A percentile compares a stretch with the other conserved stretches of the same genome.
Conservation (phyloP, 2,888 invertebrate species). For the Meta bourneti region DNA sequence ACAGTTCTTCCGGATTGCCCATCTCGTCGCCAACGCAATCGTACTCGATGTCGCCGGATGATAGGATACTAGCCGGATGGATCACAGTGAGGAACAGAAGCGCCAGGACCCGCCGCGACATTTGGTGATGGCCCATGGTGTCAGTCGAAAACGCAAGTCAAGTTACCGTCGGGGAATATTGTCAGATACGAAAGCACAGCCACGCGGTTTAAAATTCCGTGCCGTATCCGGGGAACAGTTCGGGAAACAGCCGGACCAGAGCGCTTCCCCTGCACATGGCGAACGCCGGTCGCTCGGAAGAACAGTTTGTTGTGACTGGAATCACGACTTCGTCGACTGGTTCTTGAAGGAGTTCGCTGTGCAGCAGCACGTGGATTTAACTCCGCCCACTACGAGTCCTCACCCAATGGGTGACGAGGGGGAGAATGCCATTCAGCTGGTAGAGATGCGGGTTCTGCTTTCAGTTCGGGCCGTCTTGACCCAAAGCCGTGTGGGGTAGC, state of each 20-base stretch:
- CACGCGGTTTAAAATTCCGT: slow-evolving; percentile 28
- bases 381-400: slow-evolving; percentile 51
- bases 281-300: slow-evolving; percentile 3
- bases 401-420: slow-evolving; percentile 34
- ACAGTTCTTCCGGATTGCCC: slow-evolving; percentile 50
- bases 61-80: too few relatives aligned
- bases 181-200: slow-evolving; percentile 23
- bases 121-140: slow-evolving; percentile 17
- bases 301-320: slow-evolving; percentile 23
- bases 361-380: slow-evolving; percentile 50
- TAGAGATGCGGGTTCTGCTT: slow-evolving; percentile 49
- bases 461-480: slow-evolving; percentile 12
- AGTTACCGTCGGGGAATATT: neutral
- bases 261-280: slow-evolving; percentile 30
- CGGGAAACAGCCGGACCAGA: slow-evolving; percentile 12
- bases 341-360: slow-evolving; percentile 6
- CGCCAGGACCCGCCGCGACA: neutral
- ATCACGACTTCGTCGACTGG: slow-evolving; percentile 45
- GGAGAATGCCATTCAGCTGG: slow-evolving; percentile 51
- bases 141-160: neutral
- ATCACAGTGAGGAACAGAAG: slow-evolving; percentile 23
- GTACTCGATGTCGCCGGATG: neutral
- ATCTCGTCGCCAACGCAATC: slow-evolving; percentile 68
- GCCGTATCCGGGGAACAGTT: slow-evolving; percentile 4
- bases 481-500: neutral